A percentile compares a stretch with the other conserved stretches of the same genome.
These are phyloP conservation scores for Bombycilla garrulus DNA, from an alignment of 2,113 vertebrate species.

Conservation along the genomic window DNA sequence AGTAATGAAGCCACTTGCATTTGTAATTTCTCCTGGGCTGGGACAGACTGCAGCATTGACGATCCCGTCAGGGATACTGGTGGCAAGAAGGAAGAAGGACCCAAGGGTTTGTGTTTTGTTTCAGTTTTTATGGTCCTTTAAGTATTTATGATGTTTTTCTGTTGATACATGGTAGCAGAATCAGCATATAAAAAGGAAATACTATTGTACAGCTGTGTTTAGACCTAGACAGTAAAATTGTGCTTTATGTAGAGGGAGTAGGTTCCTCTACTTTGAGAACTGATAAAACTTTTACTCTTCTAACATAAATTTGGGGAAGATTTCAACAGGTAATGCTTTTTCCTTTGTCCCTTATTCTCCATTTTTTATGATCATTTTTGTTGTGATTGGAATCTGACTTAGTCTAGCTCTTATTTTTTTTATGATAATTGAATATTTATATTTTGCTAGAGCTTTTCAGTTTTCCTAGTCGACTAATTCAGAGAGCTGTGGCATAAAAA, in stretches of 20 bases:
- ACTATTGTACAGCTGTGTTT: neutral
- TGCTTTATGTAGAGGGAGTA: neutral
- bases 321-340: neutral
- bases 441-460: neutral
- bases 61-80: constrained; percentile 85
- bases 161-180: neutral
- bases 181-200: neutral
- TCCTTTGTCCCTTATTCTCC: neutral
- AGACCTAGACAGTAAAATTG: neutral
- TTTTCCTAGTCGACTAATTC: neutral
- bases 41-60: constrained; percentile 97
- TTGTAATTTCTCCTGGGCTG: constrained; percentile 93
- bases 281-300: neutral
- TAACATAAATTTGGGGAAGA: neutral
- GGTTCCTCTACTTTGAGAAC: neutral
- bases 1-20: constrained; percentile 98
- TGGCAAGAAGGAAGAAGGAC: constrained; percentile 84
- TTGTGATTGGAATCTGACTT: neutral
- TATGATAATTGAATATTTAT: neutral
- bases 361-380: neutral
- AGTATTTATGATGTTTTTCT: neutral
- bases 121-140: constrained; percentile 45
- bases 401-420: neutral
- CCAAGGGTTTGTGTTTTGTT: constrained; percentile 92
- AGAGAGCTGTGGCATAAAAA: neutral